Base-by-base conservation (phyloP, 2,797 vertebrate genomes). In the Coregonus ussuriensis region DNA sequence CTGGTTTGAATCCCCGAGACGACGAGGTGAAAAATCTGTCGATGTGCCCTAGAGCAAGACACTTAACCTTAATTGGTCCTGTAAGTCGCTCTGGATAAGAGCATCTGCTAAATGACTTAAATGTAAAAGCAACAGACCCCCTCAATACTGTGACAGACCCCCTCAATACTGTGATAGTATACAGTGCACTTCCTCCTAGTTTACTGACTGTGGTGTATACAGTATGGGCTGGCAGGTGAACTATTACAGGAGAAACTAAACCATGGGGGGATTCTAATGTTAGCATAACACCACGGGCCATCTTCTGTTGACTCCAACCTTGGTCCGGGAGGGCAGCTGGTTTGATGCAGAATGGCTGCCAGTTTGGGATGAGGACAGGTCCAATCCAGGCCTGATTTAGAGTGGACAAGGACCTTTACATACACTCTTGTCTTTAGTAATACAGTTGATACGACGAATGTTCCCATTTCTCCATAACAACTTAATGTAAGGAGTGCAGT, bases 331-430 rank as follows among this genome's bases (percentile, higher is more conserved):
- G n/a, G 4, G 2, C 4, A 59, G 7, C 41, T 47, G 41, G 41
- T 47, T 47, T 59, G 56, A 59, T 59, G 56, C 56, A 16, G n/a
- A 59, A 18, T 59, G 18, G 56, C 56, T 59, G 56, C 56, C 56
- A 59, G 1, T 59, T 59, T 59, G 15, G n/a, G 18, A 59, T 1
- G 25, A 29, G 65, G 25, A 15, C 7, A 21, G 16, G 29, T 62
- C 52, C 33, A 5, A 62, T 84, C 72, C 66, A 76, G 47, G 70
- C 73, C 63, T 72, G 65, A 54, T 31, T 74, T 68, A 67, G 71
- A 63, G 59, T 31, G 73, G 37, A 62, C 81, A 59, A 83, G 79
- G 80, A 84, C 53, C 74, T 72, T 83, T 78, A 79, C 53, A 75
- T 63, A 70, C 83, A 81, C 74, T 53, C 71, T 51, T 78, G 77